A percentile compares a stretch with the other conserved stretches of the same genome.
phyloP scores from a whole-genome alignment of 2,888 invertebrate species.

The Microctonus brassicae region DNA sequence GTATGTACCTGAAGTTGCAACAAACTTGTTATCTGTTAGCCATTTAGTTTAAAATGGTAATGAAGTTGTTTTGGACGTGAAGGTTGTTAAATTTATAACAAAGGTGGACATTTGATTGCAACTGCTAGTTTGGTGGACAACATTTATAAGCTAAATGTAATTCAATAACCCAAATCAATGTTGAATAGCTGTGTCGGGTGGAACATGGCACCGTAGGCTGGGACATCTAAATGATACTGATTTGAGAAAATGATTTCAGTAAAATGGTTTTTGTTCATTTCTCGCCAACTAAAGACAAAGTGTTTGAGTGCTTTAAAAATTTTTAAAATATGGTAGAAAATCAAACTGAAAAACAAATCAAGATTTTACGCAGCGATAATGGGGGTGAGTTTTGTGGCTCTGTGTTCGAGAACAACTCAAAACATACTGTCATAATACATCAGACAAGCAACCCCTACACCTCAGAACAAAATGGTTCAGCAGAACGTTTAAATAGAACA shows the following conservation, averaged over 20 bases:
- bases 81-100: constrained; percentile 10
- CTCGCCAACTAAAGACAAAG: constrained; percentile 39
- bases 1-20: constrained; percentile 32
- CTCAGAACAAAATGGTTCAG: neutral
- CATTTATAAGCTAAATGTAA: constrained; percentile 18
- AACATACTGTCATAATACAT: neutral
- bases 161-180: constrained; percentile 4
- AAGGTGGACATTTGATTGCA: neutral
- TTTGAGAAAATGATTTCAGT: constrained; percentile 43
- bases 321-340: constrained; percentile 35
- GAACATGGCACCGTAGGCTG: constrained; percentile 50
- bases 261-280: constrained; percentile 43
- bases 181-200: constrained; percentile 20
- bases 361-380: constrained; percentile 38
- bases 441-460: neutral
- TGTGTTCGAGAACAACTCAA: neutral
- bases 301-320: constrained; percentile 38
- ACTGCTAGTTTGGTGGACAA: neutral
- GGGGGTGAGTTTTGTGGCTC: constrained; percentile 33
- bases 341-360: constrained; percentile 34
- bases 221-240: constrained; percentile 45
- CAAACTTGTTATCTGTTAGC: constrained; percentile 42
- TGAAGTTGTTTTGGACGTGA: constrained; percentile 9
- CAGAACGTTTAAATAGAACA: neutral
- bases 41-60: constrained; percentile 41